Percentiles rank a stretch among this genome's conserved stretches.
These are phyloP conservation scores for Cerceris rybyensis DNA, from an alignment of 2,888 invertebrate genomes.

Conservation along the genomic window DNA sequence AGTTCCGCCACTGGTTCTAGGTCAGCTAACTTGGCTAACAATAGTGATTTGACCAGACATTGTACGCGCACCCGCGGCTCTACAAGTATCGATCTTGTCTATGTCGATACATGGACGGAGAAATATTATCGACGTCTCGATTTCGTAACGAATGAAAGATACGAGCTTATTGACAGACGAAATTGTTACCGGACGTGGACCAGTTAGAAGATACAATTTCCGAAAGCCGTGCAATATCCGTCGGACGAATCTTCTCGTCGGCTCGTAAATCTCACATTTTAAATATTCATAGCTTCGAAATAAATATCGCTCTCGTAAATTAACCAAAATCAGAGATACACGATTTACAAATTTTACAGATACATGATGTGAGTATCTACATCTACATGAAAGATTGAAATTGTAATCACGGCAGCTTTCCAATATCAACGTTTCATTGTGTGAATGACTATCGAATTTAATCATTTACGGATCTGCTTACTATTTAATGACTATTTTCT, in stretches of 20 bases:
- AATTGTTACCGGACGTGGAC: conserved; percentile 17
- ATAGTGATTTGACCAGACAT: conserved; percentile 37
- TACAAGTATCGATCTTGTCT: conserved; percentile 5
- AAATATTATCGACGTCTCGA: conserved; percentile 4
- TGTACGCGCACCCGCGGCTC: neutral
- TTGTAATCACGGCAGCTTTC: no score
- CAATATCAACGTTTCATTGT: no score
- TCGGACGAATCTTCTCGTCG: neutral
- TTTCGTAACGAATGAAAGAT: conserved; percentile 5
- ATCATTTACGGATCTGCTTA: no score
- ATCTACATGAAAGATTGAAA: no score
- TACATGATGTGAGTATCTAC: no score
- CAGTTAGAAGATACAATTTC: neutral
- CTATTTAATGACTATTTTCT: no score
- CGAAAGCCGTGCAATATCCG: neutral
- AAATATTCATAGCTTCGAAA: no score
- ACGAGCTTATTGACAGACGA: conserved; percentile 20
- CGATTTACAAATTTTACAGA: no score
- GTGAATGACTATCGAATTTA: no score
- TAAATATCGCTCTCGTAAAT: no score
- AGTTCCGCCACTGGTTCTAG: conserved; percentile 16
- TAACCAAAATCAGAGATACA: no score
- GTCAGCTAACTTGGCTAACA: conserved; percentile 21
- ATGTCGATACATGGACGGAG: conserved; percentile 13
- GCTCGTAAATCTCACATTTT: no score